Conservation (phyloP, 2,113 vertebrate species). For the Xenopus borealis region DNA sequence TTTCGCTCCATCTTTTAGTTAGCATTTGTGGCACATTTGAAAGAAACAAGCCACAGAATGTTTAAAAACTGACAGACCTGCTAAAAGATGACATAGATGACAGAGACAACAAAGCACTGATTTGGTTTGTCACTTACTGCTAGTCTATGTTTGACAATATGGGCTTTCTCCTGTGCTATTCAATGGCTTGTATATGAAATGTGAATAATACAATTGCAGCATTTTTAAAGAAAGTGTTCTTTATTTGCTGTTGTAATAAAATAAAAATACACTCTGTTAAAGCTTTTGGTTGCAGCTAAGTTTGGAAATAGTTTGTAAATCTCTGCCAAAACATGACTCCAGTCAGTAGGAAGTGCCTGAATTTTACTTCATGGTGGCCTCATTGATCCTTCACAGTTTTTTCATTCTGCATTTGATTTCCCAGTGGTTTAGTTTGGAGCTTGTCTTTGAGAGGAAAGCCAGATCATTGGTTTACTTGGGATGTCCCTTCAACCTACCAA, state of each 20-base stretch:
- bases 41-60: too few species aligned
- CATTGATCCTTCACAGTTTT: conserved; percentile 36
- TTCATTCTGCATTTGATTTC: conserved; percentile 33
- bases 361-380: conserved; percentile 43
- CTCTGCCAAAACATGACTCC: conserved; percentile 32
- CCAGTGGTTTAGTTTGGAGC: conserved; percentile 37
- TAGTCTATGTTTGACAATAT: too few species aligned
- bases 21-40: too few species aligned
- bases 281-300: conserved; percentile 28
- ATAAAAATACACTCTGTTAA: conserved; percentile 9
- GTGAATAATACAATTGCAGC: too few species aligned
- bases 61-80: too few species aligned
- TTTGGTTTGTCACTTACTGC: too few species aligned
- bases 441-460: conserved; percentile 31
- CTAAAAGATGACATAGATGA: too few species aligned
- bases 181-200: too few species aligned
- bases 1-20: too few species aligned
- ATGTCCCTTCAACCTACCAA: conserved; percentile 29
- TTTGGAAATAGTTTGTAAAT: conserved; percentile 35
- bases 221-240: too few species aligned
- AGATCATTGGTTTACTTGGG: conserved; percentile 32
- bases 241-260: not conserved
- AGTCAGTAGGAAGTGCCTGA: conserved; percentile 41
- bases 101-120: too few species aligned
- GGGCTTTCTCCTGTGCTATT: too few species aligned